A percentile compares a stretch with the other conserved stretches of the same genome.
Evolutionary conservation across 2,113 vertebrate genomes (phyloP).

Genomic region (Meles meles): DNA sequence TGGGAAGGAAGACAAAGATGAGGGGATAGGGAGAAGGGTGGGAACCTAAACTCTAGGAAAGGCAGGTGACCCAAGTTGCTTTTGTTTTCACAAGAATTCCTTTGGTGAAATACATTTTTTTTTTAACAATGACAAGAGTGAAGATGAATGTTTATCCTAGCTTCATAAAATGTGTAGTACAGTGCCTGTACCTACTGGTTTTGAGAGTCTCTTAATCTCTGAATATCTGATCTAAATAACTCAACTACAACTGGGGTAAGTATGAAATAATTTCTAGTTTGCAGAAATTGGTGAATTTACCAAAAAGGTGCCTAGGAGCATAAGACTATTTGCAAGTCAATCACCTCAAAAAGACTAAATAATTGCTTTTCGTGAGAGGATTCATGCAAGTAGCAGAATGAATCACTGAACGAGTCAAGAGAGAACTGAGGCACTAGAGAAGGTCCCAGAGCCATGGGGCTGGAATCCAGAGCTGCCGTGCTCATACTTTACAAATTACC

Average conservation of each 20-base stretch:
- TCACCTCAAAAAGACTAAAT: neutral
- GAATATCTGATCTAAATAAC: neutral
- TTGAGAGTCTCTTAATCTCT: neutral
- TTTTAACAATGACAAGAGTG: neutral
- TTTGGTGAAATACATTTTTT: neutral
- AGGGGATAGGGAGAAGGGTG: neutral
- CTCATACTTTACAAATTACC: neutral
- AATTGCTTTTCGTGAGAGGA: slow-evolving; percentile 1
- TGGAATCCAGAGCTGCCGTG: neutral
- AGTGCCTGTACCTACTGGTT: neutral
- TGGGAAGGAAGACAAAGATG: neutral
- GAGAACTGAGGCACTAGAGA: neutral
- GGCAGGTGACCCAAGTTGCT: neutral
- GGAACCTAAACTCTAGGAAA: neutral
- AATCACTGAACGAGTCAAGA: neutral
- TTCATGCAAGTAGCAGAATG: neutral
- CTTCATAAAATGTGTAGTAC: neutral
- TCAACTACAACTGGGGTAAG: neutral
- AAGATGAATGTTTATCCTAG: neutral
- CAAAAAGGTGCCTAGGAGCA: neutral
- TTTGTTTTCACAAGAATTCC: neutral
- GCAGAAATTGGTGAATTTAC: neutral
- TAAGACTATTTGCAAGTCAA: neutral
- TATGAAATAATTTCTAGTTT: slow-evolving; percentile 25
- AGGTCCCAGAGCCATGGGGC: neutral